Evolutionary conservation across 2,113 vertebrate species (phyloP).

Genomic region (Thalassoma bifasciatum): DNA sequence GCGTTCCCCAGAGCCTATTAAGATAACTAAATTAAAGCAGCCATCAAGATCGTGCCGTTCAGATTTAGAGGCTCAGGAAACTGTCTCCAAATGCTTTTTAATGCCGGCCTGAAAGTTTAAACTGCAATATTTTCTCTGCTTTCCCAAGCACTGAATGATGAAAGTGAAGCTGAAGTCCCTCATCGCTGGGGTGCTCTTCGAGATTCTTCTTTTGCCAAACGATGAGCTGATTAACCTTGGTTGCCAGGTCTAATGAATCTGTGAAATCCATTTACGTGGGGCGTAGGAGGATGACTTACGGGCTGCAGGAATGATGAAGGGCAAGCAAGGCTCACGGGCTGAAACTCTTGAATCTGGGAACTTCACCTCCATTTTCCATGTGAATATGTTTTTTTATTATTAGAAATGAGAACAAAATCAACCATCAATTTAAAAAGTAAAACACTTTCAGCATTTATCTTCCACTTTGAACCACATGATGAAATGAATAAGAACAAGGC

Average conservation of each 20-base stretch:
- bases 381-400: neutral
- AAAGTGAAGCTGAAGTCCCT: slow-evolving; percentile 20
- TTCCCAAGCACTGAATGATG: slow-evolving; percentile 9
- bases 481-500: slow-evolving; percentile 1
- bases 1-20: slow-evolving; percentile 51
- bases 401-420: neutral
- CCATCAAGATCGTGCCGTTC: slow-evolving; percentile 48
- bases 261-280: slow-evolving; percentile 65
- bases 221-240: slow-evolving; percentile 70
- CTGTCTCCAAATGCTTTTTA: slow-evolving; percentile 30
- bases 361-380: slow-evolving; percentile 11
- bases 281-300: slow-evolving; percentile 21
- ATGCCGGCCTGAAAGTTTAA: slow-evolving; percentile 35
- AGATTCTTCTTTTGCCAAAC: slow-evolving; percentile 30
- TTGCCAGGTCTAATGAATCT: slow-evolving; percentile 57
- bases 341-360: slow-evolving; percentile 1
- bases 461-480: neutral
- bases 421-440: neutral
- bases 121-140: slow-evolving; percentile 11
- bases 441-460: neutral
- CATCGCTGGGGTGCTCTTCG: slow-evolving; percentile 1
- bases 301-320: slow-evolving; percentile 38
- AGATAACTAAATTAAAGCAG: slow-evolving; percentile 64
- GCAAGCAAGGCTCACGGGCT: slow-evolving; percentile 23
- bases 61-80: slow-evolving; percentile 31